Evolutionary conservation across 2,888 invertebrate genomes (phyloP).

Genomic region (Cosmorhoe ocellata): DNA sequence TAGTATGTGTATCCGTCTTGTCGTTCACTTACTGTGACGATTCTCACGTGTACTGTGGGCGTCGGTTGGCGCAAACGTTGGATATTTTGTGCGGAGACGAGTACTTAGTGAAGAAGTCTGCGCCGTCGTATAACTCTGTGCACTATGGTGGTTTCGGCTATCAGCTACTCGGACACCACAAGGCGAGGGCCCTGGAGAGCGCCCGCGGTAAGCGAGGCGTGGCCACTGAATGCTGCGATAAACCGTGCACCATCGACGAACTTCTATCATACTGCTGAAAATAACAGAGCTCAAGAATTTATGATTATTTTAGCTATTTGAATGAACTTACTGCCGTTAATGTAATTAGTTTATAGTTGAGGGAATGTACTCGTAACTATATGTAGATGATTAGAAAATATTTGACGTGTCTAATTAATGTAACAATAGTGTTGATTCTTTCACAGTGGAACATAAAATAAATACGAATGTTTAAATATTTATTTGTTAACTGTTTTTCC

Average conservation of each 20-base stretch:
- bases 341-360: not conserved
- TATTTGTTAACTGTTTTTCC: too few species aligned
- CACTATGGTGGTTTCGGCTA: conserved; percentile 12
- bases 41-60: conserved; percentile 21
- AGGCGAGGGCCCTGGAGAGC: conserved; percentile 15
- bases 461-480: too few species aligned
- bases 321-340: not conserved
- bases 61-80: conserved; percentile 19
- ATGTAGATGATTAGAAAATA: too few species aligned
- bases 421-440: too few species aligned
- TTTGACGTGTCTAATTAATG: too few species aligned
- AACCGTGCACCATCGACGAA: conserved; percentile 23
- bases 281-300: too few species aligned
- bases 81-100: conserved; percentile 16
- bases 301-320: not conserved
- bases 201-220: conserved; percentile 25
- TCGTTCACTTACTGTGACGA: conserved; percentile 8
- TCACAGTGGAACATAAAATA: too few species aligned
- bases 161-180: conserved; percentile 18
- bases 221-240: conserved; percentile 28
- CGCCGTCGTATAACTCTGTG: conserved; percentile 17
- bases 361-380: not conserved
- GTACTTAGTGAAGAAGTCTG: conserved; percentile 17
- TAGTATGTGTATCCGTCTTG: conserved; percentile 6
- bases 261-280: conserved; percentile 23